Percentiles rank a stretch among this genome's conserved stretches.
These are phyloP conservation scores for Heliangelus exortis DNA, from an alignment of 2,797 vertebrate genomes.

Conservation along the genomic window DNA sequence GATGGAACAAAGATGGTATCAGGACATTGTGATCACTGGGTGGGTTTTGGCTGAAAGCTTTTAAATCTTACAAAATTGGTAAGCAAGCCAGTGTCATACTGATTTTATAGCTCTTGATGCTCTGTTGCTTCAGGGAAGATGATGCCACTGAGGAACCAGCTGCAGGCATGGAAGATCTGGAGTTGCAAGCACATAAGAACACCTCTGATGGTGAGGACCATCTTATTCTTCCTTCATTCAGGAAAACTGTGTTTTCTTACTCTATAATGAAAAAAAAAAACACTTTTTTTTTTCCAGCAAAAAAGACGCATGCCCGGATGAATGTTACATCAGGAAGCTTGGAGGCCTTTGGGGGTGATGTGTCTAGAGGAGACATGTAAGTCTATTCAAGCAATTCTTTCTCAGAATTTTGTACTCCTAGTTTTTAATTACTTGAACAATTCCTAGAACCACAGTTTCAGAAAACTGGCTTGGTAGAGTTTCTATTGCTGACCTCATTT, in stretches of 20 bases:
- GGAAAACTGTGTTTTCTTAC: not conserved
- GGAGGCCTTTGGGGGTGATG: slow-evolving; percentile 87
- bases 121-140: slow-evolving; percentile 36
- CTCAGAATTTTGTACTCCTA: not conserved
- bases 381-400: slow-evolving; percentile 35
- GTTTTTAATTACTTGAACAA: not conserved
- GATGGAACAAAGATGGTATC: not conserved
- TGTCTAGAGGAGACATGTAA: slow-evolving; percentile 87
- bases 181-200: slow-evolving; percentile 63
- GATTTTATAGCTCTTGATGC: not conserved
- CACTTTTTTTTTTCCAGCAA: slow-evolving; percentile 73
- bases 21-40: fast-evolving
- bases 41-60: not conserved
- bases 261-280: not conserved
- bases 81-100: not conserved
- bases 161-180: slow-evolving; percentile 65
- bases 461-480: not conserved
- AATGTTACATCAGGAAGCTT: slow-evolving; percentile 86
- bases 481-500: not conserved
- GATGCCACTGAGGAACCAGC: not conserved
- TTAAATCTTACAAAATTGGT: not conserved
- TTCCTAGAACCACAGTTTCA: not conserved
- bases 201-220: slow-evolving; percentile 70
- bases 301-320: slow-evolving; percentile 66
- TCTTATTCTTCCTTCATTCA: not conserved